Evolutionary conservation across 2,888 invertebrate genomes (phyloP).

Genomic region (Ophioninae sp.): DNA sequence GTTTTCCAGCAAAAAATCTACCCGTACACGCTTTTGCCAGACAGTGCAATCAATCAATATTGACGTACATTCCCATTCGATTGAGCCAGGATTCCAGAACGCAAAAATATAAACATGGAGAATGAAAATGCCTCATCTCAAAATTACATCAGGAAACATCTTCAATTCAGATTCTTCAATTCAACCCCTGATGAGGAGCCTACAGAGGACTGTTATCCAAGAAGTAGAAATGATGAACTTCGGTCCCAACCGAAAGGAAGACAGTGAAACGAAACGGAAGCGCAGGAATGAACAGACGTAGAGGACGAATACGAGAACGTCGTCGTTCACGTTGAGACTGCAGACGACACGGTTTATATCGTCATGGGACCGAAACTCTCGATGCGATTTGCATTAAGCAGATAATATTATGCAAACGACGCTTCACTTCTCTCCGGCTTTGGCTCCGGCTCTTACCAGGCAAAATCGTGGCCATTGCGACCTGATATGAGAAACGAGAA

Average conservation of each 20-base stretch:
- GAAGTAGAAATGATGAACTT: slow-evolving; percentile 42
- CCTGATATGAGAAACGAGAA: slow-evolving; percentile 15
- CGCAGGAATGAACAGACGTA: slow-evolving; percentile 58
- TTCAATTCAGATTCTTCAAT: slow-evolving; percentile 32
- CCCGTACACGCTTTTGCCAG: no score
- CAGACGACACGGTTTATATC: slow-evolving; percentile 57
- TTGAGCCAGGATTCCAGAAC: no score
- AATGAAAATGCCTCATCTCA: no score
- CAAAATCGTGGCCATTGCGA: not conserved
- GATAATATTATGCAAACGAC: slow-evolving; percentile 69
- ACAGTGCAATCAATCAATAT: no score
- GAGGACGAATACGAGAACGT: slow-evolving; percentile 45
- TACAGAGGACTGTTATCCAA: slow-evolving; percentile 37
- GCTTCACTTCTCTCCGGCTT: slow-evolving; percentile 21
- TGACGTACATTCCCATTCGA: no score
- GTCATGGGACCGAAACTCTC: slow-evolving; percentile 70
- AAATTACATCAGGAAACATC: slow-evolving; percentile 18
- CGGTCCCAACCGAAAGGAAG: slow-evolving; percentile 21
- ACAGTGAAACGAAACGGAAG: slow-evolving; percentile 50
- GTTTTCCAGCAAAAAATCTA: no score
- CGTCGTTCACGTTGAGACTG: slow-evolving; percentile 52
- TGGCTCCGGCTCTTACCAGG: slow-evolving; percentile 4
- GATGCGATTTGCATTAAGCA: slow-evolving; percentile 79
- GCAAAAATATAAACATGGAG: no score
- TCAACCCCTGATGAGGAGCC: slow-evolving; percentile 32